Base-by-base conservation (phyloP, 2,888 invertebrate species). In the Argynnis bischoffii region DNA sequence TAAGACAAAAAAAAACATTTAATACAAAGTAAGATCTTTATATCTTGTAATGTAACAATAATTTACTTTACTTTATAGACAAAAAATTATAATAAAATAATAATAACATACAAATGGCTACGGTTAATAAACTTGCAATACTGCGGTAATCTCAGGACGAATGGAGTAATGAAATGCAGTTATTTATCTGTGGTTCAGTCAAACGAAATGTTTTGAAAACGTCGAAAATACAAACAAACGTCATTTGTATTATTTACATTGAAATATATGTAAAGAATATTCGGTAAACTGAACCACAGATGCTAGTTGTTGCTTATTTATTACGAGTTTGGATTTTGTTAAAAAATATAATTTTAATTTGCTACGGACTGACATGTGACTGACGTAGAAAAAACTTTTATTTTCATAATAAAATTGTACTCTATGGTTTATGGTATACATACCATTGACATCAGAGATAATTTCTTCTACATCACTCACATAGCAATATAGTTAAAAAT, bases 11-110 rank as follows among this genome's bases (percentile, higher is more conserved):
- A 82, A 81, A 79, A 87, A 85, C 3, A 26, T 26, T 83, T 77
- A 75, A 67, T 87, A 88, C 88, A 90, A 88, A 90, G 82, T 89
- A 90, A 85, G 86, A 83, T 90, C 82, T 90, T 90, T 91, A 91
- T 91, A 90, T 88, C 78, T 88, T 81, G 85, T 84, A 86, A 89
- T 82, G 81, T 89, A 91, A 91, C 91, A 91, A 91, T 91, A 90
- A 91, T 89, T 91, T 90, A 90, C 82, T 88, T 86, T 78, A 83
- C 78, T 84, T 83, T 84, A 87, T 84, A 81, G 86, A 89, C 84
- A 86, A 85, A 84, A 81, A 76, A 69, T 68, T 50, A 60, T 75
- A 74, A 72, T 75, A 76, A 74, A 72, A 73, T 73, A 75, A 75
- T 76, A 79, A 66, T 55, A 86, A 86, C 83, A 84, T 85, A 84